Evolutionary conservation across 2,888 invertebrate species (phyloP).

Genomic region (Proisotoma minuta): DNA sequence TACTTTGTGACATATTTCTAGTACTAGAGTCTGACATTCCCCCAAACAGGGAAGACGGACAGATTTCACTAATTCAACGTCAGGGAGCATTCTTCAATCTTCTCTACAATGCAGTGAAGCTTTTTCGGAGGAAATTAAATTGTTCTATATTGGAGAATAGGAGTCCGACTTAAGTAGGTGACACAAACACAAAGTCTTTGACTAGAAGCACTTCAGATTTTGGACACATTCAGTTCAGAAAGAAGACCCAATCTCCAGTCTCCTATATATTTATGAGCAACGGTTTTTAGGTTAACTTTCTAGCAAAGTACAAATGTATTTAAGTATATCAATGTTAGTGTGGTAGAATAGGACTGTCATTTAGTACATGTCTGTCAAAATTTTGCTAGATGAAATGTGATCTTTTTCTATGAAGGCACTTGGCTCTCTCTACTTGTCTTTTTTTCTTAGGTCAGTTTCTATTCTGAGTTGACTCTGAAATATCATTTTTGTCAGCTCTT

Average conservation of each 20-base stretch:
- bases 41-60: neutral
- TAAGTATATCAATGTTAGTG: neutral
- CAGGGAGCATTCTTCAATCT: neutral
- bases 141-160: neutral
- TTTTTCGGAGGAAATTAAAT: constrained; percentile 2
- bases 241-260: too few relatives aligned
- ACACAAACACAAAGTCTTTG: constrained; percentile 1
- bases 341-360: neutral
- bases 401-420: neutral
- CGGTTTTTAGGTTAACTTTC: too few relatives aligned
- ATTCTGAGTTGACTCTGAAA: neutral
- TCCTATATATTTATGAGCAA: too few relatives aligned
- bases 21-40: neutral
- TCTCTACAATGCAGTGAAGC: too few relatives aligned
- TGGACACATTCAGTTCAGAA: too few relatives aligned
- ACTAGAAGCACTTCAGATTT: too few relatives aligned
- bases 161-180: neutral
- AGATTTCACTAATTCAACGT: neutral
- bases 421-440: neutral
- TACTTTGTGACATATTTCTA: neutral
- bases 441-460: neutral
- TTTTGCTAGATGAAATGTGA: neutral
- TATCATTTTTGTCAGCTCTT: neutral
- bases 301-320: too few relatives aligned
- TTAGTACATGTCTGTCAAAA: neutral